Conservation (phyloP, 2,888 invertebrate genomes). For the Drosophila paracracens region DNA sequence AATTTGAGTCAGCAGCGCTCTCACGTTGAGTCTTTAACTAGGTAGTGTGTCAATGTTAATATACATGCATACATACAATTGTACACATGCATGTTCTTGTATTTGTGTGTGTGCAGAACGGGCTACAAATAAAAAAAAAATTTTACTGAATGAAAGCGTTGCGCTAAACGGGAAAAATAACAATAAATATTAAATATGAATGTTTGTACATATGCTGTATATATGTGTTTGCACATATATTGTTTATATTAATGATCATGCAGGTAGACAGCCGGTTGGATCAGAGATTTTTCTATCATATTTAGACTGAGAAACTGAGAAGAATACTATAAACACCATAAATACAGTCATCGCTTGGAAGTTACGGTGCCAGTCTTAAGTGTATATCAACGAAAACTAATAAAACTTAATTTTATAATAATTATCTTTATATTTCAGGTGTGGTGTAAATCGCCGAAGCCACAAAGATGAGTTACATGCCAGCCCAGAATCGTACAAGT, state of each 20-base stretch:
- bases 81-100: background rate
- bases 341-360: background rate
- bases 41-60: conserved; percentile 33
- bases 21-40: conserved; percentile 13
- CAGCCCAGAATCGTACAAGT: conserved; percentile 93
- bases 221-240: background rate
- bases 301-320: background rate
- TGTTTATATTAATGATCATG: background rate
- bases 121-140: background rate
- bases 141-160: conserved; percentile 19
- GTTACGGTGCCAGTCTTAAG: background rate
- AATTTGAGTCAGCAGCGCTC: conserved; percentile 32
- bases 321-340: background rate
- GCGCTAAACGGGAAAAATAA: background rate
- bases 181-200: background rate
- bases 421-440: conserved; percentile 84
- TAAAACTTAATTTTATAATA: background rate
- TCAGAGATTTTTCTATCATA: background rate
- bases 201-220: background rate
- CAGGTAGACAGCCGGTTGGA: conserved; percentile 13
- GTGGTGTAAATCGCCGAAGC: conserved; percentile 88
- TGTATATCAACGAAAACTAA: background rate
- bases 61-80: conserved; percentile 8
- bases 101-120: background rate
- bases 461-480: conserved; percentile 94